phyloP scores from a whole-genome alignment of 1,140 invertebrate species.

The Cydia fagiglandana region DNA sequence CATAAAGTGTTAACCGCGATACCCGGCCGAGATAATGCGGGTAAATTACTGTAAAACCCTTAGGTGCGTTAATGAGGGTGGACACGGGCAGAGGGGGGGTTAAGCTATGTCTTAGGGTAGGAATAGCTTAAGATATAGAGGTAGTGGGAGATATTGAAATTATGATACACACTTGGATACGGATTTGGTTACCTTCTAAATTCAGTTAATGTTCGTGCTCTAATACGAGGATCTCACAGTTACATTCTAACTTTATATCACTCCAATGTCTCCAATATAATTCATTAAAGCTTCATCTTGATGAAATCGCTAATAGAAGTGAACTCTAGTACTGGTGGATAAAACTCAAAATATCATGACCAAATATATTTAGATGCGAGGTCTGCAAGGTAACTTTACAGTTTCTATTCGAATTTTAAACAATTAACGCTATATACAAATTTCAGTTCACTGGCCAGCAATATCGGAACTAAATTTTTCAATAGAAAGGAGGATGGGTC shows the following conservation, averaged over 20 bases:
- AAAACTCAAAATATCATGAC: neutral
- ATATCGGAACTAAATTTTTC: no score
- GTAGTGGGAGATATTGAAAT: no score
- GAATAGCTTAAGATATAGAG: no score
- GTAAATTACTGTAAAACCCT: slow-evolving; percentile 14
- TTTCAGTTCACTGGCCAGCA: no score
- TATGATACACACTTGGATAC: no score
- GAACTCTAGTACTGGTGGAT: neutral
- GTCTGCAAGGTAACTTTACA: neutral
- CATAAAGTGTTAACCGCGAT: slow-evolving; percentile 14
- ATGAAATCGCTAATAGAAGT: neutral
- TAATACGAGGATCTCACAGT: no score
- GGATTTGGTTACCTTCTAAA: no score
- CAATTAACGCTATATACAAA: slow-evolving; percentile 8
- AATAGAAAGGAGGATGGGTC: no score
- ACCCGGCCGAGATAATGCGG: neutral
- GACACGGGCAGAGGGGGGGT: neutral
- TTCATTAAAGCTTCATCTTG: neutral
- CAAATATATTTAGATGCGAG: neutral
- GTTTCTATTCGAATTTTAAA: neutral
- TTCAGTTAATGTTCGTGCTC: no score
- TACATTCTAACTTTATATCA: no score
- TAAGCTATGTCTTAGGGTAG: no score
- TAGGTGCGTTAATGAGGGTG: slow-evolving; percentile 14
- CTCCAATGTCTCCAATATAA: no score